Evolutionary conservation across 2,888 invertebrate genomes (phyloP).

Genomic region (Orthonevra nobilis): DNA sequence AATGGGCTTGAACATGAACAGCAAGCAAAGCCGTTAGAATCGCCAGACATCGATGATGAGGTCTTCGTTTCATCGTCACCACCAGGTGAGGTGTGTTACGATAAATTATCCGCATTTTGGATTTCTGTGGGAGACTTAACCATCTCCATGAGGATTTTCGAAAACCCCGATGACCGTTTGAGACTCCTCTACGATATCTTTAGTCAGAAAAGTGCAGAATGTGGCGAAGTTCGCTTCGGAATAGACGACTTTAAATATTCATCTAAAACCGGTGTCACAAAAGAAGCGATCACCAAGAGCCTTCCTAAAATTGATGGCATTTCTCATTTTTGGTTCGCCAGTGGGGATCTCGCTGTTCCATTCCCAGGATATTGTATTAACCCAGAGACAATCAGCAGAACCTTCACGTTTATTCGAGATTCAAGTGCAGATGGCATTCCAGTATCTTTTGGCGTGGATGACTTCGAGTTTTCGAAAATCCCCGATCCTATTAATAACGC

Average conservation of each 20-base stretch:
- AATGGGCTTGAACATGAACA: slow-evolving; percentile 34
- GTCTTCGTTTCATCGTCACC: slow-evolving; percentile 13
- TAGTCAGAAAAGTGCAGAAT: slow-evolving; percentile 74
- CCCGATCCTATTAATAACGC: slow-evolving; percentile 68
- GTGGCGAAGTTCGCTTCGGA: slow-evolving; percentile 75
- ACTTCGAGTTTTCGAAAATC: slow-evolving; percentile 75
- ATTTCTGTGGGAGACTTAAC: slow-evolving; percentile 74
- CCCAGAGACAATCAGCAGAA: slow-evolving; percentile 73
- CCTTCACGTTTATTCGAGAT: slow-evolving; percentile 74
- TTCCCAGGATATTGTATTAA: slow-evolving; percentile 75
- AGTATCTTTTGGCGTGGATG: slow-evolving; percentile 76
- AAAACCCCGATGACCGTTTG: slow-evolving; percentile 72
- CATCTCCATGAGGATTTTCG: slow-evolving; percentile 73
- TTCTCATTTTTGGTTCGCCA: slow-evolving; percentile 79
- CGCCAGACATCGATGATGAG: slow-evolving; percentile 13
- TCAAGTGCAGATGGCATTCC: slow-evolving; percentile 55
- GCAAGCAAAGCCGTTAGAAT: not conserved
- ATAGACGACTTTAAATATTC: slow-evolving; percentile 76
- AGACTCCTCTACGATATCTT: slow-evolving; percentile 76
- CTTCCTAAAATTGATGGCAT: slow-evolving; percentile 71
- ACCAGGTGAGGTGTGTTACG: not conserved
- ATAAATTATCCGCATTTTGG: slow-evolving; percentile 74
- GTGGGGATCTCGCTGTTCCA: slow-evolving; percentile 75
- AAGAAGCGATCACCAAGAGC: slow-evolving; percentile 64
- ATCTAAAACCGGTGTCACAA: slow-evolving; percentile 18